Evolutionary conservation across 2,113 vertebrate genomes (phyloP), one percentile per base, ranked within the genome.

Genomic region (Bagarius yarrelli): DNA sequence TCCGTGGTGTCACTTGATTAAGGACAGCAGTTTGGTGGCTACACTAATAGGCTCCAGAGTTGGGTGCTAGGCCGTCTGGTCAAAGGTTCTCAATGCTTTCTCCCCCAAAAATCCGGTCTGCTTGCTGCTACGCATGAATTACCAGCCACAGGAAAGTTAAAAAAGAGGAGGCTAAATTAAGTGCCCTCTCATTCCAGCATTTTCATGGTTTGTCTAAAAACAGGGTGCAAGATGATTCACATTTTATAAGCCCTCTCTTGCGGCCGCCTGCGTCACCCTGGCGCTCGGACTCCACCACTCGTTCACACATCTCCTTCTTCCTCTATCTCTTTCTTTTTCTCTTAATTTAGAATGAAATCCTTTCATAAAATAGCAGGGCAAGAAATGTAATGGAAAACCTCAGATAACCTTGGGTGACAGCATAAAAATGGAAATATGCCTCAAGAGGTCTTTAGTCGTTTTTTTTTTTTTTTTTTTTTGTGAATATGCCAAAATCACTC

Each of bases 151-250:
- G 86, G 83, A 83, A 86, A 86, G 83, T 87, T 84, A 86, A 85
- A 86, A 88, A 88, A 86, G 82, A 80, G 84, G 81, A 86, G 83
- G 79, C 88, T 89, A 89, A 88, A 89, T 89, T 83, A 87, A 88
- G 88, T 89, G 87, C 87, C 85, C 87, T 89, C 86, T 89, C 88
- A 89, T 89, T 89, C 88, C 88, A 87, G 87, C 86, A 87, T 87
- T 88, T 86, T 88, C 87, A 86, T 89, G 88, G 88, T 89, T 88
- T 87, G 86, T 87, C 88, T 88, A 87, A 89, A 89, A 87, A 86
- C 77, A 87, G 87, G 82, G 83, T 86, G 86, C 87, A 87, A 87
- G 86, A 88, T 88, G 85, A 88, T 89, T 89, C 87, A 86, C 87
- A 86, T 88, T 89, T 89, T 89, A 88, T 89, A 86, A 88, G 87